Percentiles rank a stretch among this genome's conserved stretches.
Evolutionary conservation across 1,140 invertebrate genomes (phyloP).

Genomic region (Cyphomyrmex costatus): DNA sequence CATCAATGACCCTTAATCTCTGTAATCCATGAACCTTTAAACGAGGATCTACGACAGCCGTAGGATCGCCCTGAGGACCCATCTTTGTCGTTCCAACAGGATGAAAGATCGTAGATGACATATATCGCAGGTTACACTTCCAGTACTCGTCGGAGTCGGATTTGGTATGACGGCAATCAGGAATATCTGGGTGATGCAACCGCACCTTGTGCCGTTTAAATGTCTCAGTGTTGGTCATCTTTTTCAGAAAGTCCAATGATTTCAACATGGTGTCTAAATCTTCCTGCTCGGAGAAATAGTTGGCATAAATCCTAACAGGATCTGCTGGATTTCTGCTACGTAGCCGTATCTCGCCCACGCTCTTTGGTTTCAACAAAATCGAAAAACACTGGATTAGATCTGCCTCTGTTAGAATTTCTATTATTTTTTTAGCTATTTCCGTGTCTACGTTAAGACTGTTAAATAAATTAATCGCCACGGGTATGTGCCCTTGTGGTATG

Average conservation of each 20-base stretch:
- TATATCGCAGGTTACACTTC: conserved; percentile 86
- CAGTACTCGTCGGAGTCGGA: conserved; percentile 85
- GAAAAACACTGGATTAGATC: conserved; percentile 80
- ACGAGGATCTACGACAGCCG: conserved; percentile 92
- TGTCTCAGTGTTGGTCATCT: conserved; percentile 72
- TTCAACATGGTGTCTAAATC: conserved; percentile 85
- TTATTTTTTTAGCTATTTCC: conserved; percentile 68
- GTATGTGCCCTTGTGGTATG: conserved; percentile 59
- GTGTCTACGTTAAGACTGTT: conserved; percentile 64
- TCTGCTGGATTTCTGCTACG: conserved; percentile 88
- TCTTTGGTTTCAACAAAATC: conserved; percentile 87
- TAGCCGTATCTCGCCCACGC: conserved; percentile 87
- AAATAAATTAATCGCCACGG: conserved; percentile 29
- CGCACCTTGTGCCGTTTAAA: conserved; percentile 77
- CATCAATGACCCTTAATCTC: conserved; percentile 91
- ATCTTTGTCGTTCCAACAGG: conserved; percentile 87
- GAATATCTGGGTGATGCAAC: conserved; percentile 54
- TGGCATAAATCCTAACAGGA: conserved; percentile 90
- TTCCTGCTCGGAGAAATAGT: conserved; percentile 88
- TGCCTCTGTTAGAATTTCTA: conserved; percentile 60
- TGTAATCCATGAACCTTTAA: conserved; percentile 91
- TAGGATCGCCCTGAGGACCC: conserved; percentile 84
- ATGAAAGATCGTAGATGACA: conserved; percentile 85
- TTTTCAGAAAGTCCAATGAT: conserved; percentile 66
- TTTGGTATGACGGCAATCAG: conserved; percentile 71